phyloP scores from a whole-genome alignment of 2,888 invertebrate genomes.

The Thyatira batis region DNA sequence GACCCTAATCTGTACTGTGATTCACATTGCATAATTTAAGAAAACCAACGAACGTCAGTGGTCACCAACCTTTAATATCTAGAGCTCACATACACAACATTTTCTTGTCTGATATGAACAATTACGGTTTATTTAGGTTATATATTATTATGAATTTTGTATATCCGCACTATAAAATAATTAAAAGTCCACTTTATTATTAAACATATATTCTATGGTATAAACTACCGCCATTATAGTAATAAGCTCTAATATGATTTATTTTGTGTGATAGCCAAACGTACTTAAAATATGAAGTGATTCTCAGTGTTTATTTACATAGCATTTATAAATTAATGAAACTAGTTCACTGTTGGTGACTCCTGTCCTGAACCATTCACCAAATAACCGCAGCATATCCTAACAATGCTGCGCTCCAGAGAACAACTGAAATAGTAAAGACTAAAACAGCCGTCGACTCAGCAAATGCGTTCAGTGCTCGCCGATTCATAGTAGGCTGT shows the following conservation, averaged over 20 bases:
- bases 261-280: too few species aligned
- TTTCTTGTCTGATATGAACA: too few species aligned
- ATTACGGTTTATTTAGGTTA: too few species aligned
- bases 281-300: too few species aligned
- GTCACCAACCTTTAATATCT: neutral
- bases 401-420: conserved; percentile 10
- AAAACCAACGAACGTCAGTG: neutral
- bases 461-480: neutral
- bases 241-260: too few species aligned
- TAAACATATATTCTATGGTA: too few species aligned
- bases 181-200: too few species aligned
- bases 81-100: too few species aligned
- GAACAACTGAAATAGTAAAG: neutral
- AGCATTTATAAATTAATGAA: conserved; percentile 32
- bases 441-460: neutral
- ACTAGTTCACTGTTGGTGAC: conserved; percentile 28
- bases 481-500: neutral
- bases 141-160: too few species aligned
- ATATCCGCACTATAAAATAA: too few species aligned
- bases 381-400: conserved; percentile 38
- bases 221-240: too few species aligned
- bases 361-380: conserved; percentile 34
- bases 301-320: too few species aligned
- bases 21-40: neutral
- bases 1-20: neutral